phyloP scores from a whole-genome alignment of 2,797 vertebrate species.

The Huso huso region DNA sequence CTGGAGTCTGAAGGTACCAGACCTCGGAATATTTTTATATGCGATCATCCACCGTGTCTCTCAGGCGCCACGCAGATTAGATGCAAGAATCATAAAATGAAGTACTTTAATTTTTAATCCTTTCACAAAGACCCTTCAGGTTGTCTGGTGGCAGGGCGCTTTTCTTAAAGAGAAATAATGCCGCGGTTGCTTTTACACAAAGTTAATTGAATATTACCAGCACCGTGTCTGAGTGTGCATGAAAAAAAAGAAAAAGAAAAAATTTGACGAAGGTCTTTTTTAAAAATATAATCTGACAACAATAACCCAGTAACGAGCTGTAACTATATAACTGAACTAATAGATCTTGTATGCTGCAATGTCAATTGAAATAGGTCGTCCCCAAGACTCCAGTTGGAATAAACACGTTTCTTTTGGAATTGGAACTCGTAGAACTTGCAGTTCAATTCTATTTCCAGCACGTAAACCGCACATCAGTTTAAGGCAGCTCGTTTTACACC shows the following conservation, averaged over 20 bases:
- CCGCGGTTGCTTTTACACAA: conserved; percentile 60
- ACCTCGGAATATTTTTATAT: conserved; percentile 82
- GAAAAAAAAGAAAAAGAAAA: conserved; percentile 5
- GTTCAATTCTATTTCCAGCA: too few relatives aligned
- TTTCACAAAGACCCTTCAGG: conserved; percentile 84
- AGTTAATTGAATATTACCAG: conserved; percentile 39
- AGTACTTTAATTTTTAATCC: conserved; percentile 87
- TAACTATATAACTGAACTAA: too few relatives aligned
- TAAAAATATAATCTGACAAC: too few relatives aligned
- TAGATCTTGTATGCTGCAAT: too few relatives aligned
- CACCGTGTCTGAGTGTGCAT: background rate
- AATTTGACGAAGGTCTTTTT: background rate
- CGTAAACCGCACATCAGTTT: too few relatives aligned
- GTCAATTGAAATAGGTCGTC: too few relatives aligned
- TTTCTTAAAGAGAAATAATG: conserved; percentile 64
- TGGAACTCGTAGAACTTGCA: too few relatives aligned
- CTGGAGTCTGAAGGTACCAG: conserved; percentile 66
- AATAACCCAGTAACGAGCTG: too few relatives aligned
- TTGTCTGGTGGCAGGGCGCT: conserved; percentile 73
- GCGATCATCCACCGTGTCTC: conserved; percentile 77
- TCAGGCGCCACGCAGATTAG: conserved; percentile 88
- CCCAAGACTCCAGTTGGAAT: too few relatives aligned
- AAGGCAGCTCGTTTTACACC: too few relatives aligned
- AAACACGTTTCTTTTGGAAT: too few relatives aligned
- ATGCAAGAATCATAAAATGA: conserved; percentile 84